Evolutionary conservation across 2,113 vertebrate genomes (phyloP).

Genomic region (Zosterops hypoxanthus): DNA sequence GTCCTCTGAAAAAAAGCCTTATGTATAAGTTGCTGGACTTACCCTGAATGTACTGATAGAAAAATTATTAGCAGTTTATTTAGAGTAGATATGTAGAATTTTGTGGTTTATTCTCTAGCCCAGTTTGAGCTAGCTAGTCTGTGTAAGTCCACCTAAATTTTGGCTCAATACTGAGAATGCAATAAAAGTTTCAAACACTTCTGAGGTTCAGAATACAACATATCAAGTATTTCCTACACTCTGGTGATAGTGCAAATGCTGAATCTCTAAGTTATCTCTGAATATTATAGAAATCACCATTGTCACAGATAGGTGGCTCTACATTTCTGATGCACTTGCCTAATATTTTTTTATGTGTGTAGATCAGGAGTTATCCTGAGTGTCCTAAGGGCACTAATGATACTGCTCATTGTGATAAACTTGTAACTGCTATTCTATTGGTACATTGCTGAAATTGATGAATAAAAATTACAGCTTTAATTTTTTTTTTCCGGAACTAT

Average conservation of each 20-base stretch:
- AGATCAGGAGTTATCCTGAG: background rate
- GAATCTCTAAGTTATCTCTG: background rate
- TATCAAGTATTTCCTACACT: accelerated
- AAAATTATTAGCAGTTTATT: background rate
- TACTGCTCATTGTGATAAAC: background rate
- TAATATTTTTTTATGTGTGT: background rate
- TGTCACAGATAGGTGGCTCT: background rate
- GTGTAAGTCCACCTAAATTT: background rate
- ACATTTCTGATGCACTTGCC: background rate
- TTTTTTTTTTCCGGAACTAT: background rate
- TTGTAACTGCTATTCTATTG: background rate
- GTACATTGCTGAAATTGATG: background rate
- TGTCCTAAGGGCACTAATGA: background rate
- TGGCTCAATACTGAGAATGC: background rate
- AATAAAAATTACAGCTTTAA: background rate
- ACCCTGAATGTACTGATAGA: background rate
- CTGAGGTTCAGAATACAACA: background rate
- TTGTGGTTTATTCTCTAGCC: background rate
- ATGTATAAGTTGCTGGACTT: background rate
- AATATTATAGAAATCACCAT: background rate
- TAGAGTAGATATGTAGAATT: background rate
- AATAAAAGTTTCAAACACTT: background rate
- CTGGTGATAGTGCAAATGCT: background rate
- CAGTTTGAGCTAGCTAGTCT: background rate
- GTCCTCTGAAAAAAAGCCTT: background rate